phyloP scores from a whole-genome alignment of 1,140 invertebrate genomes.

The Ptiloglossa arizonensis region DNA sequence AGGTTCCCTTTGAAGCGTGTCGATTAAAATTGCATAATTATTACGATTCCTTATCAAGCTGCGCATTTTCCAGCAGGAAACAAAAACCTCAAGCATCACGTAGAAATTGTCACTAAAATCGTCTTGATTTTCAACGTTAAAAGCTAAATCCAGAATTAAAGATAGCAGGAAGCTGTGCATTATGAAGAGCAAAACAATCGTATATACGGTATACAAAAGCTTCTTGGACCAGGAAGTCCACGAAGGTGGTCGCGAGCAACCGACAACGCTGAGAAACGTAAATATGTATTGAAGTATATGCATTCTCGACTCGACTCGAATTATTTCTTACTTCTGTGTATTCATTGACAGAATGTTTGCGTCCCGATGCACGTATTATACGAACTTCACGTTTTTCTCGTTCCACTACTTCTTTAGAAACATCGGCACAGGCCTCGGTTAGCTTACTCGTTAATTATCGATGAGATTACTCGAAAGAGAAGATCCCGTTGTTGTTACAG shows the following conservation, averaged over 20 bases:
- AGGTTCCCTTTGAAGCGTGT: conserved; percentile 15
- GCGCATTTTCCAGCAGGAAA: conserved; percentile 4
- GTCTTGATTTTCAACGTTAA: conserved; percentile 30
- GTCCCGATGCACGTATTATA: no score
- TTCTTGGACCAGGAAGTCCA: conserved; percentile 37
- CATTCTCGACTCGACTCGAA: neutral
- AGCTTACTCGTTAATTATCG: no score
- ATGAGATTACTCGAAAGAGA: no score
- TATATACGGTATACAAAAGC: conserved; percentile 32
- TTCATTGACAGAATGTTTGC: no score
- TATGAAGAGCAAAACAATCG: neutral
- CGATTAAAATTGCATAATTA: neutral
- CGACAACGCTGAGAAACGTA: neutral
- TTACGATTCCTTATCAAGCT: no score
- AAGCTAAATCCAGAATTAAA: conserved; percentile 39
- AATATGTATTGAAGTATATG: neutral
- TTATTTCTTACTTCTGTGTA: no score
- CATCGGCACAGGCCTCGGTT: no score
- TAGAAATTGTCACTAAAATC: no score
- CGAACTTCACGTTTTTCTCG: no score
- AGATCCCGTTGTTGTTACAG: no score
- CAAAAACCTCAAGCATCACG: conserved; percentile 1
- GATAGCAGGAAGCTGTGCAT: conserved; percentile 17
- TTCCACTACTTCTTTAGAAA: no score
- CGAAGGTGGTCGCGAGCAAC: conserved; percentile 18